Conservation (phyloP, 2,797 vertebrate species). For the Enteromius fasciolatus region DNA sequence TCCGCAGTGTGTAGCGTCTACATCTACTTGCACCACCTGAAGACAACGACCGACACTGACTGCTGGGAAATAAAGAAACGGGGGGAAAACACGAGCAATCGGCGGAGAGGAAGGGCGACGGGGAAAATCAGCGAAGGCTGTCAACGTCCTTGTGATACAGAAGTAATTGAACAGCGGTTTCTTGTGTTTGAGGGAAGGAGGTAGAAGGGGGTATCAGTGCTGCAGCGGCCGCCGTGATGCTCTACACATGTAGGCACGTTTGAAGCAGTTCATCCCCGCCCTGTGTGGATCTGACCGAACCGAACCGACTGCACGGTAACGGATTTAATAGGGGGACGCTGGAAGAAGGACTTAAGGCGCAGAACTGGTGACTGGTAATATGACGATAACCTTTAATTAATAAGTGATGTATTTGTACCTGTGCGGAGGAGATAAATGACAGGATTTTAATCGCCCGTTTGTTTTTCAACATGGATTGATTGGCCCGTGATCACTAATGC, state of each 20-base stretch:
- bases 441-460: conserved; percentile 51
- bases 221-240: conserved; percentile 70
- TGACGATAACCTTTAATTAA: conserved; percentile 46
- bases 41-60: conserved; percentile 54
- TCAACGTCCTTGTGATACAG: conserved; percentile 27
- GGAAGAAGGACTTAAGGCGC: conserved; percentile 32
- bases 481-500: conserved; percentile 21
- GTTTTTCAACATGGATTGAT: conserved; percentile 52
- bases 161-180: conserved; percentile 32
- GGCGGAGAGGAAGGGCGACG: conserved; percentile 62
- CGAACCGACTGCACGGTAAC: conserved; percentile 51
- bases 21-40: conserved; percentile 77
- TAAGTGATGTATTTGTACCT: conserved; percentile 51
- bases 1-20: conserved; percentile 78
- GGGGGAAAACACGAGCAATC: conserved; percentile 46
- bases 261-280: conserved; percentile 73
- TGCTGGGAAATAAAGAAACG: conserved; percentile 64
- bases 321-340: conserved; percentile 29
- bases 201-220: conserved; percentile 57
- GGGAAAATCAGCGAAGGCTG: conserved; percentile 55
- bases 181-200: conserved; percentile 43
- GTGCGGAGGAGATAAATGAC: conserved; percentile 48
- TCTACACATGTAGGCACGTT: conserved; percentile 78
- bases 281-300: conserved; percentile 66
- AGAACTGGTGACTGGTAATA: conserved; percentile 38